Conservation (phyloP, 1,140 invertebrate genomes). For the Potamilus streckersoni region DNA sequence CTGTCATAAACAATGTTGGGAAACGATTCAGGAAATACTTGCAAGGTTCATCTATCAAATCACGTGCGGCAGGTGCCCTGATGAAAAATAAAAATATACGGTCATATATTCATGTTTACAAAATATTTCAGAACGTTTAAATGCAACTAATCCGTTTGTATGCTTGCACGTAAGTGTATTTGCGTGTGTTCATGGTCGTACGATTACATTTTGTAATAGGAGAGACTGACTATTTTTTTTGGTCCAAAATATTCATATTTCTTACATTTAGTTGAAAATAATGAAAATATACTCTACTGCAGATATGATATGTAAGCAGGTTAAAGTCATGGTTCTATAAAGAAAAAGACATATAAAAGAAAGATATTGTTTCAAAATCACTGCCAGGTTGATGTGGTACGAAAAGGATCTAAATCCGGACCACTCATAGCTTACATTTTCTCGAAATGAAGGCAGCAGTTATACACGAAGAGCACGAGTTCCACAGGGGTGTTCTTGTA, state of each 20-base stretch:
- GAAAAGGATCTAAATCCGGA: not conserved
- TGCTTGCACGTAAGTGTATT: not conserved
- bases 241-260: not conserved
- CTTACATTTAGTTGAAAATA: not conserved
- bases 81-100: not conserved
- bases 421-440: conserved; percentile 44
- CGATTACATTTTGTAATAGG: not conserved
- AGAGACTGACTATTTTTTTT: not conserved
- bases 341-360: no score
- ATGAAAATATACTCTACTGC: not conserved
- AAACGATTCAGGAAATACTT: conserved; percentile 54
- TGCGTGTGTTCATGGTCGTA: not conserved
- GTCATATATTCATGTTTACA: not conserved
- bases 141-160: not conserved
- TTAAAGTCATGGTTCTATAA: no score
- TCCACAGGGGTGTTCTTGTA: conserved; percentile 57
- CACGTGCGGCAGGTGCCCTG: conserved; percentile 43
- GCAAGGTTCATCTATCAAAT: conserved; percentile 57
- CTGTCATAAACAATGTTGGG: conserved; percentile 53
- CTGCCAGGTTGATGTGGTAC: not conserved
- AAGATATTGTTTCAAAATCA: not conserved
- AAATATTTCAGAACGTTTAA: not conserved
- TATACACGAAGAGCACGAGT: conserved; percentile 57
- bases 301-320: no score
- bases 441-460: conserved; percentile 58